phyloP scores from a whole-genome alignment of 2,113 vertebrate genomes.

The Lasiurus borealis region DNA sequence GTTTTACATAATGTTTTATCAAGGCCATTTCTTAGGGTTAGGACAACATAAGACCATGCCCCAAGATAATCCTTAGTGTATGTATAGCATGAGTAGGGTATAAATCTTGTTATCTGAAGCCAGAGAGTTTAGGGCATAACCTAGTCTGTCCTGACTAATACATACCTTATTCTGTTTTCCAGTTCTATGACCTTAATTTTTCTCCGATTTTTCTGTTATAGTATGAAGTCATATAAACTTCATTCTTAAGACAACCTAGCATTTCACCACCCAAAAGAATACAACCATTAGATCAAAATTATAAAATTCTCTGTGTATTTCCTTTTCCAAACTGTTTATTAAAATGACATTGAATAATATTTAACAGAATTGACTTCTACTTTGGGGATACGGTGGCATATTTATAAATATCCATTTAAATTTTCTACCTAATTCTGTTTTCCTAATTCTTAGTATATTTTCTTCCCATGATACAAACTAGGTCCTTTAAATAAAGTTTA shows the following conservation, averaged over 20 bases:
- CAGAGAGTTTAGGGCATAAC: neutral
- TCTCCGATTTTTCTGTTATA: neutral
- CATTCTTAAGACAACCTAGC: neutral
- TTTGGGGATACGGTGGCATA: neutral
- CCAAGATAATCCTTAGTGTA: neutral
- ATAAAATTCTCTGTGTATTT: neutral
- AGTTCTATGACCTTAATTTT: neutral
- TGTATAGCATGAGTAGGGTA: neutral
- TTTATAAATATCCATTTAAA: constrained; percentile 38
- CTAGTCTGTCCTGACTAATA: neutral
- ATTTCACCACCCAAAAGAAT: neutral
- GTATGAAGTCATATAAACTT: neutral
- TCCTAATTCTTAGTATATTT: constrained; percentile 42
- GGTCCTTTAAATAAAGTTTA: neutral
- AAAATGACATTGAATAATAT: constrained; percentile 20
- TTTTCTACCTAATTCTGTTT: constrained; percentile 26
- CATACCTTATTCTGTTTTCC: neutral
- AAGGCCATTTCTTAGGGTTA: neutral
- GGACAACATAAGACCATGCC: neutral
- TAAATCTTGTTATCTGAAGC: neutral
- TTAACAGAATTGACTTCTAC: neutral
- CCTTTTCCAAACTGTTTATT: neutral
- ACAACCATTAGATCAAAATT: neutral
- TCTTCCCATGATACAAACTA: neutral
- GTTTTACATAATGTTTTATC: neutral